phyloP scores from a whole-genome alignment of 2,797 vertebrate genomes.

The Clarias fuscus region DNA sequence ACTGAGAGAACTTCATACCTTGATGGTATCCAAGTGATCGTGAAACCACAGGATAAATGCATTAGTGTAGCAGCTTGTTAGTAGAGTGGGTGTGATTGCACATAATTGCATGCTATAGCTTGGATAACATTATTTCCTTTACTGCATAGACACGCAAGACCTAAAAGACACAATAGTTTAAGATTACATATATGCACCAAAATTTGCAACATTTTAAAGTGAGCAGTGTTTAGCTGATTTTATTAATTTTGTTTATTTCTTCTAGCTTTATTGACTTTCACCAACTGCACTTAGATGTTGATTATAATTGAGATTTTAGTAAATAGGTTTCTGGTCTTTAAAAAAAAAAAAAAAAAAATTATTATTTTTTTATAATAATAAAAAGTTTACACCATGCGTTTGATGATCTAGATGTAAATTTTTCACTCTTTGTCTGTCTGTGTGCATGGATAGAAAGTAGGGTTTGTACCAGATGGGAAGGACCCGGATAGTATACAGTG shows the following conservation, averaged over 20 bases:
- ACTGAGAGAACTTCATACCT: no score
- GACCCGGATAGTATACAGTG: constrained; percentile 66
- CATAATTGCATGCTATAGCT: background rate
- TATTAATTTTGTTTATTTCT: no score
- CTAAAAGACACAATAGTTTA: no score
- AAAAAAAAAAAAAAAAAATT: background rate
- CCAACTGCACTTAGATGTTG: constrained; percentile 1
- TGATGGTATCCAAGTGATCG: no score
- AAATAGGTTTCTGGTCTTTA: no score
- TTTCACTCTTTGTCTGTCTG: constrained; percentile 3
- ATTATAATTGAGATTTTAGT: constrained; percentile 1
- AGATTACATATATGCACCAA: no score
- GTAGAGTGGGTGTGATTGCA: background rate
- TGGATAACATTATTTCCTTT: background rate
- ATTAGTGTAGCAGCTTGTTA: no score
- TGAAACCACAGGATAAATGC: no score
- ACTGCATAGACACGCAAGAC: background rate
- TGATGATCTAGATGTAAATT: background rate
- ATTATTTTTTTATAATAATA: background rate
- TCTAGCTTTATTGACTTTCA: background rate
- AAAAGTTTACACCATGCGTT: background rate
- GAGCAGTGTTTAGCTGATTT: no score
- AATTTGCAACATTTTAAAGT: no score
- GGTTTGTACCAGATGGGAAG: constrained; percentile 64
- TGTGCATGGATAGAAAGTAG: constrained; percentile 67